Percentiles rank a stretch among this genome's conserved stretches.
phyloP scores from a whole-genome alignment of 2,888 invertebrate species.

The Caenorhabditis panamensis region DNA sequence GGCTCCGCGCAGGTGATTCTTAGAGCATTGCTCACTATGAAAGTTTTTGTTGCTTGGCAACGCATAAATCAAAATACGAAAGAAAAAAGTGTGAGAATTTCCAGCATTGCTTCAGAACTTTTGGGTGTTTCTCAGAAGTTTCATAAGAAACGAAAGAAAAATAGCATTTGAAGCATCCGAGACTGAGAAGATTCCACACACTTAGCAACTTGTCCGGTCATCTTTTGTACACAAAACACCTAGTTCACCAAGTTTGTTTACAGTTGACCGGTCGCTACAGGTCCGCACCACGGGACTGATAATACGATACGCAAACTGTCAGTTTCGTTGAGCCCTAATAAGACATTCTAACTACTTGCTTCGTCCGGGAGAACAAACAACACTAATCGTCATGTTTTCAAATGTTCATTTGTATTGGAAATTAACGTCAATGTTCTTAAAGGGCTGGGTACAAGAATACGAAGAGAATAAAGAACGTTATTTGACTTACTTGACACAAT shows the following conservation, averaged over 20 bases:
- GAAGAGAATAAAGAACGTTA: not conserved
- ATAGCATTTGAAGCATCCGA: too few species aligned
- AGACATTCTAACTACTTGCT: slow-evolving; percentile 17
- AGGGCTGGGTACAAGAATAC: not conserved
- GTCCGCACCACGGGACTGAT: slow-evolving; percentile 31
- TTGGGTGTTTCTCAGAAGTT: too few species aligned
- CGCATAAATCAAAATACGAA: too few species aligned
- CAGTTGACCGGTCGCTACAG: not conserved
- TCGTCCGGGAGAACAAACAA: slow-evolving; percentile 31
- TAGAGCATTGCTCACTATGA: not conserved
- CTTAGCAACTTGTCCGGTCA: too few species aligned
- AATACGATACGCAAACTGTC: slow-evolving; percentile 54
- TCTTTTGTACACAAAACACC: slow-evolving; percentile 17
- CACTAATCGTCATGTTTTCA: slow-evolving; percentile 46
- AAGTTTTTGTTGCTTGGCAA: too few species aligned
- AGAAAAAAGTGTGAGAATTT: too few species aligned
- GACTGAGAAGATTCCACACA: too few species aligned
- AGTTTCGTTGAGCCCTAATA: slow-evolving; percentile 19
- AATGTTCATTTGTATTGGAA: slow-evolving; percentile 29
- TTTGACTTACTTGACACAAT: slow-evolving; percentile 58
- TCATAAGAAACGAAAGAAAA: too few species aligned
- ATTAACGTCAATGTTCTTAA: not conserved
- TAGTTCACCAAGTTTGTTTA: not conserved
- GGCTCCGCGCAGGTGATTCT: slow-evolving; percentile 1
- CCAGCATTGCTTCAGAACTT: too few species aligned